Evolutionary conservation across 2,113 vertebrate species (phyloP), one percentile per base, ranked within the genome.

Genomic region (Cricetomys ansorgei): DNA sequence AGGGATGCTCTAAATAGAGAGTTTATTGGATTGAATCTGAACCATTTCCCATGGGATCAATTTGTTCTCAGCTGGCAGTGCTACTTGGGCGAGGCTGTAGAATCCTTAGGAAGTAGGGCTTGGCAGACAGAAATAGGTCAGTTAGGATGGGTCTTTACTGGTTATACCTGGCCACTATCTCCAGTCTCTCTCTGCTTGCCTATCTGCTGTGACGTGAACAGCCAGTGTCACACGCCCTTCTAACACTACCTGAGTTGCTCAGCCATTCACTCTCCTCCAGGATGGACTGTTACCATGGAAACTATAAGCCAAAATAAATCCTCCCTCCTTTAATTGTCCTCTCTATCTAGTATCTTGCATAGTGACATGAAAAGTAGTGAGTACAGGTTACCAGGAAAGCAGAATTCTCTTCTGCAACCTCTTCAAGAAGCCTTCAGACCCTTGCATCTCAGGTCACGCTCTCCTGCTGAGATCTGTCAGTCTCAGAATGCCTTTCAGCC

Each of bases 401-500:
- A 34, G 9, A 0, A 6, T 27, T 57, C 6, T 43, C 25, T 13
- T 45, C 40, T 53, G 11, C 25, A 25, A 13, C 11, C 17, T 76
- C 16, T 59, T 17, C 17, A 10, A 53, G 19, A 88, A 29, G 4
- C 34, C 53, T 57, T 25, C 37, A 43, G 65, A 40, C 89, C 43
- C 59, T 48, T n/a, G 0, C 8, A 48, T 11, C 10, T 23, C 0
- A 5, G 12, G 34, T 31, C 19, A n/a, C 0, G 21, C 17, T 50
- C 4, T 95, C 37, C n/a, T 76, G 77, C 21, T 29, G 12, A 7
- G 40, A 16, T 59, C 53, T n/a, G 15, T 37, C 57, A 62, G 8
- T 29, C 65, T 62, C 37, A 62, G 69, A 87, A 7, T 76, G 27
- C 37, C 53, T 65, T 1, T 13, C 40, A 25, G 73, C 29, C 31